Conservation (phyloP, 2,797 vertebrate genomes). For the Eutrigla gurnardus region DNA sequence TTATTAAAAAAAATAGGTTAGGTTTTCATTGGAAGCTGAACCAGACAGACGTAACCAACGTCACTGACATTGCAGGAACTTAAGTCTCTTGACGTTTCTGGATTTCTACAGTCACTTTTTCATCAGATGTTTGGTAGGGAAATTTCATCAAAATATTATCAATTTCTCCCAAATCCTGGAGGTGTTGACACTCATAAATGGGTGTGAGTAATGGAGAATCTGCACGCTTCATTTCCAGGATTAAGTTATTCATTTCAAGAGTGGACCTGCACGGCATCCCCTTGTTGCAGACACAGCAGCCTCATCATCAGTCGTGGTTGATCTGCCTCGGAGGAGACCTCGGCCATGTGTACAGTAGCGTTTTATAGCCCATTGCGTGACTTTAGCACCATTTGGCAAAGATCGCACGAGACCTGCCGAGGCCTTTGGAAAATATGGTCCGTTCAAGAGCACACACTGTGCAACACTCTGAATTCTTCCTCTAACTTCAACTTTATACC, state of each 20-base stretch:
- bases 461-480: slow-evolving; percentile 39
- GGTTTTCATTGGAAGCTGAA: not conserved
- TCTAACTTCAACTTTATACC: slow-evolving; percentile 34
- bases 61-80: not conserved
- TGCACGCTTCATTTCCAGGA: slow-evolving; percentile 2
- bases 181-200: not conserved
- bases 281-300: not conserved
- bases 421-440: slow-evolving; percentile 46
- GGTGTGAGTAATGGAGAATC: not conserved
- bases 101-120: not conserved
- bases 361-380: slow-evolving; percentile 47
- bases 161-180: slow-evolving; percentile 13
- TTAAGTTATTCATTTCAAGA: slow-evolving; percentile 2
- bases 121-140: not conserved
- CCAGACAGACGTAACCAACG: not conserved
- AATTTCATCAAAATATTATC: slow-evolving; percentile 17
- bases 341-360: slow-evolving; percentile 46
- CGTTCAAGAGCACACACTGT: slow-evolving; percentile 54
- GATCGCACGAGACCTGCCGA: slow-evolving; percentile 30
- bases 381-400: slow-evolving; percentile 46
- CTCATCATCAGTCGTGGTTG: slow-evolving; percentile 39
- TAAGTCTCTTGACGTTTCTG: slow-evolving; percentile 13
- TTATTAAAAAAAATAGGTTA: too few relatives aligned
- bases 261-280: slow-evolving; percentile 9
- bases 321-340: slow-evolving; percentile 32